These are phyloP conservation scores for Pseudotriccus pelzelni DNA, from an alignment of 2,797 vertebrate species.

Conservation along the genomic window DNA sequence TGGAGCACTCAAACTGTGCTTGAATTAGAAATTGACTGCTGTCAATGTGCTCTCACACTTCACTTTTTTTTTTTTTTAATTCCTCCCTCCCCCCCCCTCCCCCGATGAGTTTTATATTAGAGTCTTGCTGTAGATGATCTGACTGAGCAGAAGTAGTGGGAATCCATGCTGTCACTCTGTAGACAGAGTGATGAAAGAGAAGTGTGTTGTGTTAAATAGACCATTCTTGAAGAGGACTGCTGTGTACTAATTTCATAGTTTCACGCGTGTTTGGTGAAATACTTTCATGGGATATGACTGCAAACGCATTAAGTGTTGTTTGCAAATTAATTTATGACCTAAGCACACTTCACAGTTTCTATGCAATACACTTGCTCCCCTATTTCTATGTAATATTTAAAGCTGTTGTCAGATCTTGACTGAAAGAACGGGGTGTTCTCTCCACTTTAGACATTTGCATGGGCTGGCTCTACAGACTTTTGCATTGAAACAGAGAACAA, in stretches of 20 bases:
- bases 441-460: neutral
- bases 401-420: neutral
- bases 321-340: constrained; percentile 1
- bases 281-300: neutral
- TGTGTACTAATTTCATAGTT: constrained; percentile 15
- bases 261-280: neutral
- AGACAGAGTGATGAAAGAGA: constrained; percentile 61
- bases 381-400: neutral
- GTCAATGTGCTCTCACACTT: constrained; percentile 63
- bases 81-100: neutral
- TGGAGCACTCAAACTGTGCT: constrained; percentile 67
- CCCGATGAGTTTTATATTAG: constrained; percentile 29
- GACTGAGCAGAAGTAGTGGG: constrained; percentile 56
- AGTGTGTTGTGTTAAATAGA: constrained; percentile 55
- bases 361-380: neutral
- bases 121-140: constrained; percentile 42
- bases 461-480: neutral
- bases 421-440: neutral
- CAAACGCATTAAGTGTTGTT: neutral
- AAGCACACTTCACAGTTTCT: neutral
- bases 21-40: constrained; percentile 71
- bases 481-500: neutral
- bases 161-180: constrained; percentile 41
- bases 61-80: neutral
- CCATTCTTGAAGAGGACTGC: constrained; percentile 1